Conservation (phyloP, 2,113 vertebrate genomes). For the Sakesphorus luctuosus region DNA sequence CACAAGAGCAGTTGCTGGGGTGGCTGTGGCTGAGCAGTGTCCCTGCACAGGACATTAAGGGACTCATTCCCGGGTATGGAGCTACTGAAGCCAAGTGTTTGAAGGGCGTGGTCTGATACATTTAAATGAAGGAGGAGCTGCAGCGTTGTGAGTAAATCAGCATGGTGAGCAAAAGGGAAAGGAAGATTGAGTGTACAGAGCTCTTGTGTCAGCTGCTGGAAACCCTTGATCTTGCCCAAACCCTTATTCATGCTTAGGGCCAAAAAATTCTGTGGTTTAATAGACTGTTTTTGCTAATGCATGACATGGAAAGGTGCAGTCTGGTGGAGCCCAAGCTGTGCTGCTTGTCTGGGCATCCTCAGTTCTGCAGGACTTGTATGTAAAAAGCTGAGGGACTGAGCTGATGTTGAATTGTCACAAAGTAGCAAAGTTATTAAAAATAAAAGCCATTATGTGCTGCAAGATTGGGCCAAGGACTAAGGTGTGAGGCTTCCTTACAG, state of each 20-base stretch:
- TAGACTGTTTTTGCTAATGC: not conserved
- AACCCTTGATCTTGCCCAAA: not conserved
- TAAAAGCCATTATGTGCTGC: not conserved
- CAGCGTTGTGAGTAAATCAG: not conserved
- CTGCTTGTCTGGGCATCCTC: not conserved
- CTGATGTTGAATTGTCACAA: not conserved
- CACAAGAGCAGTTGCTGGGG: rapidly evolving
- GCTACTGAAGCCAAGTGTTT: not conserved
- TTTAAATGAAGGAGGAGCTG: not conserved
- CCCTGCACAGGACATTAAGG: not conserved
- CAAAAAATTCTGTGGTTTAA: not conserved
- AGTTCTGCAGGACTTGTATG: not conserved
- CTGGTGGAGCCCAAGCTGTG: not conserved
- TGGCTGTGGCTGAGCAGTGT: not conserved
- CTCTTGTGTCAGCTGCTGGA: not conserved
- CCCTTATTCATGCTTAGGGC: not conserved
- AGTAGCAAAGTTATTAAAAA: not conserved
- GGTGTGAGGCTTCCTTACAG: not conserved
- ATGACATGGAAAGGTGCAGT: not conserved
- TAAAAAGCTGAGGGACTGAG: not conserved
- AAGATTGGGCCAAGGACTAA: not conserved
- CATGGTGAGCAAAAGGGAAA: not conserved
- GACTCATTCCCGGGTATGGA: not conserved
- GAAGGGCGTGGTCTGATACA: not conserved
- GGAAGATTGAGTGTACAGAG: not conserved